Evolutionary conservation across 2,888 invertebrate species (phyloP).

Genomic region (Microctonus hyperodae): DNA sequence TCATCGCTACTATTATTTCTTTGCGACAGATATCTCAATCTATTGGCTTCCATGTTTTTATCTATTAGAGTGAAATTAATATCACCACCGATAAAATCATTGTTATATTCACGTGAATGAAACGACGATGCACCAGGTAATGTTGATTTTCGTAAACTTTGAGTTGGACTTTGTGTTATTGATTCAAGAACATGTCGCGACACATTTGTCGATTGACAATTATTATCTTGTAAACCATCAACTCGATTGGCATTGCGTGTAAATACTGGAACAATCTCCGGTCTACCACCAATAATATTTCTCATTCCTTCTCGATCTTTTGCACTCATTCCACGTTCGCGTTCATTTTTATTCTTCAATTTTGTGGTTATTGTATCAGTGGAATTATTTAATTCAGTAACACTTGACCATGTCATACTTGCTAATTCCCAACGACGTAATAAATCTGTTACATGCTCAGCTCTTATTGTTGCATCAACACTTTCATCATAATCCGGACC

Average conservation of each 20-base stretch:
- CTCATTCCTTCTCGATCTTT: slow-evolving; percentile 59
- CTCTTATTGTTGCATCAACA: slow-evolving; percentile 73
- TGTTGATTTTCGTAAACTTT: slow-evolving; percentile 51
- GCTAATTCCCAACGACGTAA: slow-evolving; percentile 81
- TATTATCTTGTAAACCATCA: slow-evolving; percentile 55
- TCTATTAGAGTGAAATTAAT: slow-evolving; percentile 42
- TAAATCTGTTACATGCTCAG: slow-evolving; percentile 72
- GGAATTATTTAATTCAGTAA: slow-evolving; percentile 45
- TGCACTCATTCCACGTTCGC: slow-evolving; percentile 45
- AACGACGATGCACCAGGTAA: slow-evolving; percentile 49
- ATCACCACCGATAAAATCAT: slow-evolving; percentile 47
- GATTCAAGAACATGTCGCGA: slow-evolving; percentile 58
- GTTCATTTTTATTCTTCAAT: slow-evolving; percentile 25
- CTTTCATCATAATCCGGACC: slow-evolving; percentile 84
- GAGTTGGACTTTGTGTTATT: slow-evolving; percentile 60
- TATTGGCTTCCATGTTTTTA: slow-evolving; percentile 34
- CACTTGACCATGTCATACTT: slow-evolving; percentile 65
- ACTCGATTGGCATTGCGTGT: slow-evolving; percentile 54
- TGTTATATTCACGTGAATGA: slow-evolving; percentile 46
- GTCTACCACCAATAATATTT: slow-evolving; percentile 58
- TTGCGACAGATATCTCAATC: slow-evolving; percentile 5
- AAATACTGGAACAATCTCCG: slow-evolving; percentile 58
- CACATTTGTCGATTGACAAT: slow-evolving; percentile 55
- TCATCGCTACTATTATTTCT: slow-evolving; percentile 43
- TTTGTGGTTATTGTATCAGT: slow-evolving; percentile 32